These are phyloP conservation scores for Sesamia inferens DNA, from an alignment of 2,888 invertebrate genomes.

Conservation along the genomic window DNA sequence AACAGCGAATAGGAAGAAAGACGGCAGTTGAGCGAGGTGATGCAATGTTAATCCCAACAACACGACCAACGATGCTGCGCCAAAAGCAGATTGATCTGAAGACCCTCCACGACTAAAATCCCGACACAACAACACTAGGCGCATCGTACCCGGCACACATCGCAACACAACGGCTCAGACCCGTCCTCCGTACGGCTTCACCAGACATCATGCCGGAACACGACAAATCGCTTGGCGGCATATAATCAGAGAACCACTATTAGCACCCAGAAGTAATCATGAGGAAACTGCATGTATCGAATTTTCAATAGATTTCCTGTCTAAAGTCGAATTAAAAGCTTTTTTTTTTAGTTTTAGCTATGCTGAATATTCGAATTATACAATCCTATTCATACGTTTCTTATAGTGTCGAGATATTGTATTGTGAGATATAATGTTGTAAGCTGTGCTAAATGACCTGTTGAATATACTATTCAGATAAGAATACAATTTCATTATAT, in stretches of 20 bases:
- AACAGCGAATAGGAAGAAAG: too few species aligned
- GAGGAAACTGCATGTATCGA: constrained; percentile 64
- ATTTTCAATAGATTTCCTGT: constrained; percentile 67
- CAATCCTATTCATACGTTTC: constrained; percentile 7
- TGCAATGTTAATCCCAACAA: too few species aligned
- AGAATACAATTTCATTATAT: not conserved
- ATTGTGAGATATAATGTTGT: not conserved
- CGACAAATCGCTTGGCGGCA: too few species aligned
- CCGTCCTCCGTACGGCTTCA: too few species aligned
- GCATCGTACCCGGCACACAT: too few species aligned
- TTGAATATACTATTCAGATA: constrained; percentile 1
- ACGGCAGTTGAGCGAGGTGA: too few species aligned
- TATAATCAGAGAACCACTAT: constrained; percentile 54
- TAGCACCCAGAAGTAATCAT: constrained; percentile 66
- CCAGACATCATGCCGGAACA: too few species aligned
- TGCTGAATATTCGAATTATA: constrained; percentile 30
- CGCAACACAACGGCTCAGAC: too few species aligned
- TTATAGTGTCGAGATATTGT: constrained; percentile 17
- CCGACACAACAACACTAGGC: too few species aligned
- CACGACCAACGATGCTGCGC: too few species aligned
- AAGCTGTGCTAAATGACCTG: constrained; percentile 8
- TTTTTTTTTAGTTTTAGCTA: constrained; percentile 17
- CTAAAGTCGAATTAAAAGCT: constrained; percentile 46
- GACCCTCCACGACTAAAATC: too few species aligned
- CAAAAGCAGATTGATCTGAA: too few species aligned